phyloP scores from a whole-genome alignment of 1,140 invertebrate genomes.

The Magallana ariakensis region DNA sequence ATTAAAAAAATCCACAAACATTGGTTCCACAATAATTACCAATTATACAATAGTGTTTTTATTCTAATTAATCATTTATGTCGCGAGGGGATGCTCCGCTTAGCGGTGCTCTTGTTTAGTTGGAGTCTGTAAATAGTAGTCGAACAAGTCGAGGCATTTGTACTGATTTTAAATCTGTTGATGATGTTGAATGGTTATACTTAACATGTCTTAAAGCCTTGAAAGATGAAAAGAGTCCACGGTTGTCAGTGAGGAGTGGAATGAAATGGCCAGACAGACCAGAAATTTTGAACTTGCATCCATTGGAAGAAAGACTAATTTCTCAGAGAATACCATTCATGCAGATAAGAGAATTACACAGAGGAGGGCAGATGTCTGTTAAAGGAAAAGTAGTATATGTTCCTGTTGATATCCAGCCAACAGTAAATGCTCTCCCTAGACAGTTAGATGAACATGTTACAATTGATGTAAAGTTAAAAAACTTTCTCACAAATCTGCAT shows the following conservation, averaged over 20 bases:
- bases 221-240: slow-evolving; percentile 29
- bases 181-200: slow-evolving; percentile 43
- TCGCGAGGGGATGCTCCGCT: too few species aligned
- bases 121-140: neutral
- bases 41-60: too few species aligned
- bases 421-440: slow-evolving; percentile 52
- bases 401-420: slow-evolving; percentile 46
- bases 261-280: slow-evolving; percentile 56
- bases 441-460: slow-evolving; percentile 40
- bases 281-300: slow-evolving; percentile 53
- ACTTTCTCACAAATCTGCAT: slow-evolving; percentile 9
- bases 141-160: neutral
- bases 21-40: too few species aligned
- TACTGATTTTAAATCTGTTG: slow-evolving; percentile 42
- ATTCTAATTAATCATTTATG: too few species aligned
- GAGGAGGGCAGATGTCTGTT: slow-evolving; percentile 26
- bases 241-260: neutral
- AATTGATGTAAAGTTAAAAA: slow-evolving; percentile 31
- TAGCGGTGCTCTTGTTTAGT: too few species aligned
- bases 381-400: slow-evolving; percentile 40
- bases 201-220: slow-evolving; percentile 13
- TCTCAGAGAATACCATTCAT: slow-evolving; percentile 50
- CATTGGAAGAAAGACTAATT: slow-evolving; percentile 58
- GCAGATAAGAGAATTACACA: slow-evolving; percentile 44
- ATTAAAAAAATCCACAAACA: too few species aligned